phyloP scores from a whole-genome alignment of 2,888 invertebrate genomes.

The Nemurella pictetii region DNA sequence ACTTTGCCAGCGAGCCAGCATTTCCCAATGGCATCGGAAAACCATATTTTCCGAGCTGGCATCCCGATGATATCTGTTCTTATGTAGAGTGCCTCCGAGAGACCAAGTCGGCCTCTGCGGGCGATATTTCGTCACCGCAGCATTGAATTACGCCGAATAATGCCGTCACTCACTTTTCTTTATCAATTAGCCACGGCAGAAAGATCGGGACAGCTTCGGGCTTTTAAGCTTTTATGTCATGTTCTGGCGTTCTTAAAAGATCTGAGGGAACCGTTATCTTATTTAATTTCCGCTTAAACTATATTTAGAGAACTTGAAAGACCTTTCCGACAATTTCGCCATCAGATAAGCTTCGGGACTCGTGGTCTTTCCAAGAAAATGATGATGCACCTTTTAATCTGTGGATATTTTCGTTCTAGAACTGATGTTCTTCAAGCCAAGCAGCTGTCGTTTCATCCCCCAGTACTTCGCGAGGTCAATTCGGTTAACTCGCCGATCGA shows the following conservation, averaged over 20 bases:
- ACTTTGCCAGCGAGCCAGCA: not conserved
- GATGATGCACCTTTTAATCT: not conserved
- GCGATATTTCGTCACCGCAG: not conserved
- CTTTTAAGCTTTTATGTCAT: not conserved
- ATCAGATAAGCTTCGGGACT: not conserved
- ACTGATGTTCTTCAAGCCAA: not conserved
- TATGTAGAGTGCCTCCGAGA: not conserved
- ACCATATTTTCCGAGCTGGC: not conserved
- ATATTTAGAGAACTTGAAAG: not conserved
- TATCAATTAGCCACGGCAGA: not conserved
- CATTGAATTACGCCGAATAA: not conserved
- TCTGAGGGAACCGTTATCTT: not conserved
- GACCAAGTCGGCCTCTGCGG: too few species aligned
- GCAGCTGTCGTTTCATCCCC: too few species aligned
- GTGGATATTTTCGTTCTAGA: not conserved
- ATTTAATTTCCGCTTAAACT: not conserved
- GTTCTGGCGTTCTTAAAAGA: not conserved
- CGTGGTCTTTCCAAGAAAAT: not conserved
- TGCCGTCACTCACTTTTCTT: not conserved
- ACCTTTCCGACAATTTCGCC: not conserved
- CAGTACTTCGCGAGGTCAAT: too few species aligned
- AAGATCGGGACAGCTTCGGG: not conserved
- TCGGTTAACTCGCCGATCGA: not conserved
- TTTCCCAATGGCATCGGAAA: slow-evolving; percentile 3
- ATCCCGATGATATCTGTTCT: not conserved